A percentile compares a stretch with the other conserved stretches of the same genome.
Evolutionary conservation across 2,888 invertebrate species (phyloP).

Genomic region (Linyphia triangularis): DNA sequence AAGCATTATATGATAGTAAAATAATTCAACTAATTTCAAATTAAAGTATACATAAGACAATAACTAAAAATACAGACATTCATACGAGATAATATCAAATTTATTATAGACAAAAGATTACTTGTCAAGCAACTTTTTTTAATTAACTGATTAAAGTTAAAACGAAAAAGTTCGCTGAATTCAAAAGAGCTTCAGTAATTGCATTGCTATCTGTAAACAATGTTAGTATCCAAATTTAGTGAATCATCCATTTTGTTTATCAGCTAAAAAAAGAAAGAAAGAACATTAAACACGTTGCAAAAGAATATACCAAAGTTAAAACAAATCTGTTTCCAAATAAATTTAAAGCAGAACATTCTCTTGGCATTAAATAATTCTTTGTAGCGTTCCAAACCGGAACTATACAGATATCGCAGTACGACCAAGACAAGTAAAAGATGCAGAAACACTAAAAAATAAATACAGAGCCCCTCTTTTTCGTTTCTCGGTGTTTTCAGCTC

Average conservation of each 20-base stretch:
- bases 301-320: background rate
- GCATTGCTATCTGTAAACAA: background rate
- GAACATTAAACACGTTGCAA: background rate
- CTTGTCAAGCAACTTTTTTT: no score
- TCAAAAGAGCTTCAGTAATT: background rate
- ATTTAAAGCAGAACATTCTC: slow-evolving; percentile 19
- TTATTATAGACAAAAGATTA: no score
- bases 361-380: slow-evolving; percentile 30
- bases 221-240: background rate
- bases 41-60: no score
- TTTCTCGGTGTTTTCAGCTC: slow-evolving; percentile 56
- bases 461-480: slow-evolving; percentile 28
- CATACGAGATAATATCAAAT: no score
- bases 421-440: background rate
- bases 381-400: background rate
- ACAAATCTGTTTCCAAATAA: slow-evolving; percentile 12
- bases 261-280: background rate
- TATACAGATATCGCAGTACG: slow-evolving; percentile 5
- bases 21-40: no score
- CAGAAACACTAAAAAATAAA: slow-evolving; percentile 16
- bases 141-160: background rate
- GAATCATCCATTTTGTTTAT: background rate
- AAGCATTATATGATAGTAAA: no score
- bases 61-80: no score
- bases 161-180: background rate